Percentiles rank a stretch among this genome's conserved stretches.
phyloP scores from a whole-genome alignment of 2,113 vertebrate species.

The Glareola pratincola region DNA sequence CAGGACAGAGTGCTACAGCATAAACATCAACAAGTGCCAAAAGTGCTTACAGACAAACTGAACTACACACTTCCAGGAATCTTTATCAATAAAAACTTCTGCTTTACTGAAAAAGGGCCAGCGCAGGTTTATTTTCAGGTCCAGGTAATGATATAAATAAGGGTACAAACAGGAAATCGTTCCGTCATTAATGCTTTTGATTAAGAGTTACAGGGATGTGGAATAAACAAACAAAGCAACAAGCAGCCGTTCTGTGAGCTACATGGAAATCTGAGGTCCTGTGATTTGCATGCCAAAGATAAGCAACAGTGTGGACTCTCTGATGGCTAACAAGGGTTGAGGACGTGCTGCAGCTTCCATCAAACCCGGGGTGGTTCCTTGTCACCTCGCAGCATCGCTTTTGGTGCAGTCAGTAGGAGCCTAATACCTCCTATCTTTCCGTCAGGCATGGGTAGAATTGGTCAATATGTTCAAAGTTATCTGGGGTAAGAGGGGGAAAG shows the following conservation, averaged over 20 bases:
- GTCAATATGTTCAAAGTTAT: not conserved
- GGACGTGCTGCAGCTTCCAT: not conserved
- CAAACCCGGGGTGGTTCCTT: not conserved
- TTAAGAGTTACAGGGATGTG: not conserved
- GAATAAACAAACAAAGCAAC: not conserved
- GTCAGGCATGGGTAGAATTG: not conserved
- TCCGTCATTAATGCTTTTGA: not conserved
- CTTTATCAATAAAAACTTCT: not conserved
- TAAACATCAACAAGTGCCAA: not conserved
- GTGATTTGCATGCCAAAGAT: not conserved
- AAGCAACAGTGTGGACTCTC: not conserved
- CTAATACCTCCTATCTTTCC: not conserved
- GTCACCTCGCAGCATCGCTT: rapidly evolving
- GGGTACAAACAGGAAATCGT: not conserved
- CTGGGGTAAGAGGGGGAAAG: not conserved
- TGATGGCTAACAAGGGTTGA: not conserved
- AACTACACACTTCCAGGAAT: not conserved
- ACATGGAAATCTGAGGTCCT: not conserved
- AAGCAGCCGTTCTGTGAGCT: not conserved
- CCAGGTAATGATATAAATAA: not conserved
- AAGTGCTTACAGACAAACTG: not conserved
- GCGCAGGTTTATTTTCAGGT: not conserved
- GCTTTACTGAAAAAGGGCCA: not conserved
- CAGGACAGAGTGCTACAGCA: not conserved
- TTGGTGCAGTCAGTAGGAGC: not conserved